phyloP scores from a whole-genome alignment of 2,113 vertebrate genomes.

The Mobula hypostoma region DNA sequence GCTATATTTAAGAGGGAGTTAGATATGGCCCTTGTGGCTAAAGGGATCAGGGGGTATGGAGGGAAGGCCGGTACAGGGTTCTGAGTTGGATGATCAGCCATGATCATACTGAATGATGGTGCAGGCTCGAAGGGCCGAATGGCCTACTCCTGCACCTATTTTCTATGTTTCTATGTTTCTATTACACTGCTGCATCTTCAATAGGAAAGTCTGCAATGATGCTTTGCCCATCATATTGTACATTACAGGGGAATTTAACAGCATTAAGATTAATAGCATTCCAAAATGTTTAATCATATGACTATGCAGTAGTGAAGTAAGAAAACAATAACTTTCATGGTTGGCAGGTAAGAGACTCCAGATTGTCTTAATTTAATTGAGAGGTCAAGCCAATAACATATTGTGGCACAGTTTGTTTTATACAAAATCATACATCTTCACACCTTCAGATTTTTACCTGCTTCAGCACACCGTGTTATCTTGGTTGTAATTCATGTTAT shows the following conservation, averaged over 20 bases:
- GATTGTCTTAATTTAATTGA: background rate
- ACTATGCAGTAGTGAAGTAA: background rate
- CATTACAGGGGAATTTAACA: too few relatives aligned
- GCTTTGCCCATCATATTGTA: background rate
- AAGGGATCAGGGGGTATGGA: too few relatives aligned
- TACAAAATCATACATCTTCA: background rate
- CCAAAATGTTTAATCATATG: background rate
- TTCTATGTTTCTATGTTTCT: too few relatives aligned
- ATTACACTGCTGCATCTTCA: background rate
- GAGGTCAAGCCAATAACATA: background rate
- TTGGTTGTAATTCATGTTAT: background rate
- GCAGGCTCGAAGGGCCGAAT: too few relatives aligned
- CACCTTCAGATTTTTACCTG: background rate
- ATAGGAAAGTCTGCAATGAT: background rate
- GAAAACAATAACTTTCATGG: background rate
- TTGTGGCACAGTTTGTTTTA: background rate
- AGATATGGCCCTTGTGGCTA: too few relatives aligned
- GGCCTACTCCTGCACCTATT: too few relatives aligned
- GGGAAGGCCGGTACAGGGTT: too few relatives aligned
- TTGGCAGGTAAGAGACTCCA: background rate
- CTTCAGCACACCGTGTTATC: background rate
- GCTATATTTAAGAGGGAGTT: too few relatives aligned
- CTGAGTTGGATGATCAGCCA: too few relatives aligned
- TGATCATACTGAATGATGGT: too few relatives aligned
- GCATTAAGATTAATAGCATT: background rate